Conservation (phyloP, 2,888 invertebrate species). For the Caenorhabditis sinica region DNA sequence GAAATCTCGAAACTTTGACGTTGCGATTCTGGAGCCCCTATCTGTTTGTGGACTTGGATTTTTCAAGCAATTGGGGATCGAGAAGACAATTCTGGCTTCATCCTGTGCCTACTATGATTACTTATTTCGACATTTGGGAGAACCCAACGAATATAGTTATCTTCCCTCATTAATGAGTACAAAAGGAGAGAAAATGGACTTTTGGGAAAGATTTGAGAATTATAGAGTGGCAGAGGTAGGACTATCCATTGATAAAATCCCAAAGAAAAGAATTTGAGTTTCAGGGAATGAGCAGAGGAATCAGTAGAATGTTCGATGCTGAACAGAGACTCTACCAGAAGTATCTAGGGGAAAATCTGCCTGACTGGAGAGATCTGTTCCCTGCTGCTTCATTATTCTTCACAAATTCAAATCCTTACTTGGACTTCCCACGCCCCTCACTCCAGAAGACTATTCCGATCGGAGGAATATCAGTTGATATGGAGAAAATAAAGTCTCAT, state of each 20-base stretch:
- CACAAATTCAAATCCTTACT: conserved; percentile 67
- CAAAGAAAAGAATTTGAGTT: not conserved
- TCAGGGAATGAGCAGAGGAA: conserved; percentile 28
- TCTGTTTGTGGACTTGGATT: conserved; percentile 54
- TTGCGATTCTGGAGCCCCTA: conserved; percentile 58
- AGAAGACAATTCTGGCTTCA: conserved; percentile 49
- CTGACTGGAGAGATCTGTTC: conserved; percentile 51
- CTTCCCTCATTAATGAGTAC: conserved; percentile 33
- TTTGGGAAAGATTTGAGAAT: conserved; percentile 45
- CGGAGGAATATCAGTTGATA: conserved; percentile 66
- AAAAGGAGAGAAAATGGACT: conserved; percentile 45
- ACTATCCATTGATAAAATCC: not conserved
- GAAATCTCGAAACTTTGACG: conserved; percentile 51
- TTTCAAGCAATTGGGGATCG: conserved; percentile 41
- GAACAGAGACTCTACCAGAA: not conserved
- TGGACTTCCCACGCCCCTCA: conserved; percentile 66
- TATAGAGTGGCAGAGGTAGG: conserved; percentile 24
- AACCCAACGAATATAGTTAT: conserved; percentile 40
- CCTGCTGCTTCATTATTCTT: conserved; percentile 49
- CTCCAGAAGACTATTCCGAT: conserved; percentile 67
- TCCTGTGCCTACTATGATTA: conserved; percentile 45
- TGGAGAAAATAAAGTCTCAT: conserved; percentile 26
- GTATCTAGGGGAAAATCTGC: conserved; percentile 12
- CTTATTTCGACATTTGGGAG: conserved; percentile 35
- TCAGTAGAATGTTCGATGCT: conserved; percentile 31